A percentile compares a stretch with the other conserved stretches of the same genome.
These are phyloP conservation scores for Anisognathus igniventris DNA, from an alignment of 2,797 vertebrate species.

Conservation along the genomic window DNA sequence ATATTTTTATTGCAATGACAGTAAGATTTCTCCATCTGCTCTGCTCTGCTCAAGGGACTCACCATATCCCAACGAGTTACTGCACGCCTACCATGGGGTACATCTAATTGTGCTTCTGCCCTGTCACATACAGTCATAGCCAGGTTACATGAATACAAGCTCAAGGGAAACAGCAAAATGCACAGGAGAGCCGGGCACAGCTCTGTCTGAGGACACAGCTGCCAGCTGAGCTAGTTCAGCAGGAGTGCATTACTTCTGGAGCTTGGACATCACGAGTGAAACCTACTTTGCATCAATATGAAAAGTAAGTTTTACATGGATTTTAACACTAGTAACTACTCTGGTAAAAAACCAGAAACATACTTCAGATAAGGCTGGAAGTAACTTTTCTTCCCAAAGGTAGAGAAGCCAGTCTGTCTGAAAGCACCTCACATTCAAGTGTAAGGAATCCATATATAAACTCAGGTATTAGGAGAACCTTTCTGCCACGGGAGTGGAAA, in stretches of 20 bases:
- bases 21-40: background rate
- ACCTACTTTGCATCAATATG: background rate
- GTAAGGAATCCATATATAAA: background rate
- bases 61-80: rapidly evolving
- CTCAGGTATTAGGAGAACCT: background rate
- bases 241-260: background rate
- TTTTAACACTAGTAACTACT: background rate
- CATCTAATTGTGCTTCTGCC: background rate
- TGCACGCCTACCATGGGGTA: background rate
- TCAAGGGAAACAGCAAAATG: background rate
- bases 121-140: background rate
- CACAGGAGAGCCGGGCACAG: background rate
- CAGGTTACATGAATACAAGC: background rate
- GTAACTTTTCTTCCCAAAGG: background rate
- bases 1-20: background rate
- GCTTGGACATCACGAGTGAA: background rate
- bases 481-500: background rate
- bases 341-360: background rate
- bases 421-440: background rate
- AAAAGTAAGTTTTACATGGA: background rate
- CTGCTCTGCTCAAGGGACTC: background rate
- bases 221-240: background rate
- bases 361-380: background rate
- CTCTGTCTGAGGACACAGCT: background rate
- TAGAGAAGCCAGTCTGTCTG: background rate